Base-by-base conservation (phyloP, 2,888 invertebrate species). In the Timema cristinae region DNA sequence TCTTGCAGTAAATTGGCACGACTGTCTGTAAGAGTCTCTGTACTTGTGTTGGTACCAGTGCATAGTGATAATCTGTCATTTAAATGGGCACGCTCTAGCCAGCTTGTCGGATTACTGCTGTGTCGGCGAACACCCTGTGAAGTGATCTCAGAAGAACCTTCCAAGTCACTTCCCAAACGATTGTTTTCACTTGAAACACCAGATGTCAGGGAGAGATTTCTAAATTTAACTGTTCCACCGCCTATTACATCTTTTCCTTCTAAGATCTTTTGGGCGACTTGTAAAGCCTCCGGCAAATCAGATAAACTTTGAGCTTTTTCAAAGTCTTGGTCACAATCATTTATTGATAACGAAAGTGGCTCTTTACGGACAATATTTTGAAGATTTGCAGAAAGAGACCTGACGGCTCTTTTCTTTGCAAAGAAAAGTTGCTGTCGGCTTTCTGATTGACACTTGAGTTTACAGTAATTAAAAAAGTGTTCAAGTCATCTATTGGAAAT, bases 371-470 rank as follows among this genome's bases (percentile, higher is more conserved):
- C 90, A 78, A 93, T 85, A 74, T 90, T 90, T 73, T 92, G 91
- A 75, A 94, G 90, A 80, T 94, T 94, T 0, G 93, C 94, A 0
- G 94, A 94, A 68, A 93, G 83, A 5, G 94, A 94, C 75, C 94
- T 85, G 0, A 91, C 90, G 1, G 94, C 93, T 73, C 93, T 86
- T 79, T 91, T 92, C 81, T 92, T 94, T 80, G 90, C 67, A 88
- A 78, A 61, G 84, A 86, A 73, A 75, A 71, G 51, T 73, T 74
- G 5, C 54, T 71, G 15, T 71, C 73, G 1, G 73, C 66, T 63
- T 75, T 66, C 66, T 68, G 66, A 32, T 72, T 68, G 63, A 70
- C 15, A 59, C 54, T 61, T n/a, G 72, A 48, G 10, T 49, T 51
- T 13, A 56, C 51, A 11, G 56, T 49, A 16, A 50, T 68, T n/a